These are phyloP conservation scores for Aeoliscus strigatus DNA, from an alignment of 2,797 vertebrate genomes.

Conservation along the genomic window DNA sequence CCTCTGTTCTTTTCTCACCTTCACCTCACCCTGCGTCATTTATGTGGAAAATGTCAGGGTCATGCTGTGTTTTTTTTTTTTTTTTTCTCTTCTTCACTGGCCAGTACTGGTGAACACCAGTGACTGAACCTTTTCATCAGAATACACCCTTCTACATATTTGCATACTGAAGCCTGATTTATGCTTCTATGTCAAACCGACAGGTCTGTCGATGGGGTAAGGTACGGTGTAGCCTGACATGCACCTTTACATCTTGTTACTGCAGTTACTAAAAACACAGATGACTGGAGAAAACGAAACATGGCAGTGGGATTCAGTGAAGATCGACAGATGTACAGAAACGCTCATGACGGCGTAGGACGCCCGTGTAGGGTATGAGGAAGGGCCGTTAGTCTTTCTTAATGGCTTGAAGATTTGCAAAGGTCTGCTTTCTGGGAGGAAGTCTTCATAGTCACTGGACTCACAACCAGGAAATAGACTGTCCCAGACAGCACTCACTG, in stretches of 20 bases:
- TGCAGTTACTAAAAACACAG: too few species aligned
- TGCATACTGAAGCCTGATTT: constrained; percentile 60
- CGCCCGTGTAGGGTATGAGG: too few species aligned
- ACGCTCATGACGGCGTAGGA: too few species aligned
- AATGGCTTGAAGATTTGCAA: constrained; percentile 61
- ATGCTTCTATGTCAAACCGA: too few species aligned
- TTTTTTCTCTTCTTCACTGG: constrained; percentile 33
- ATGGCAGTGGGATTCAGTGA: too few species aligned
- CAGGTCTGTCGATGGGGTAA: too few species aligned
- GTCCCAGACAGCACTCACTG: constrained; percentile 48
- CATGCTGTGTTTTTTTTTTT: constrained; percentile 24
- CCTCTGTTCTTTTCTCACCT: constrained; percentile 46
- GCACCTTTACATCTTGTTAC: too few species aligned
- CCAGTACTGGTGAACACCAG: constrained; percentile 51
- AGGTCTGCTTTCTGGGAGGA: constrained; percentile 48
- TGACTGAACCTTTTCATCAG: constrained; percentile 46
- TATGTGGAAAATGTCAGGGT: constrained; percentile 61
- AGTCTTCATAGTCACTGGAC: constrained; percentile 41
- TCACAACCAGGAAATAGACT: constrained; percentile 23
- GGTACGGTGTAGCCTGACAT: too few species aligned
- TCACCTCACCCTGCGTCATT: constrained; percentile 50
- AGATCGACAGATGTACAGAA: too few species aligned
- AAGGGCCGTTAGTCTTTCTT: too few species aligned
- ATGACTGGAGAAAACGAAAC: too few species aligned
- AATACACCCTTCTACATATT: constrained; percentile 66